These are phyloP conservation scores for Lithophane semibrunnea DNA, from an alignment of 2,888 invertebrate genomes.

Conservation along the genomic window DNA sequence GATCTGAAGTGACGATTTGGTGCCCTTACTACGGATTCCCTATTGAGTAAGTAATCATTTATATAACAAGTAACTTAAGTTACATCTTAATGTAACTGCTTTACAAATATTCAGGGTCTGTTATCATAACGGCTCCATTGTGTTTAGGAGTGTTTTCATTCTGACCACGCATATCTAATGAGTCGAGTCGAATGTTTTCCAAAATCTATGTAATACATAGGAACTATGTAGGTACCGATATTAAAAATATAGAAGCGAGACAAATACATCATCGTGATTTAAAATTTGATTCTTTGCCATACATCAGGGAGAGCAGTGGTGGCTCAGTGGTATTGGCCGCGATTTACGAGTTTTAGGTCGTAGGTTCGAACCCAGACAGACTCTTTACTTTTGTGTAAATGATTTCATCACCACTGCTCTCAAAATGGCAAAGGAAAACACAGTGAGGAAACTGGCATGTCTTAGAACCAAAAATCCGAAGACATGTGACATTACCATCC, in stretches of 20 bases:
- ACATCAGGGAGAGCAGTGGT: too few species aligned
- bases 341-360: too few species aligned
- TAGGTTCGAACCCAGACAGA: too few species aligned
- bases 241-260: neutral
- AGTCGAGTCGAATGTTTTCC: neutral
- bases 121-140: neutral
- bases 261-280: neutral
- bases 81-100: neutral
- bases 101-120: neutral
- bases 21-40: conserved; percentile 97
- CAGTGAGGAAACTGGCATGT: too few species aligned
- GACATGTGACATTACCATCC: too few species aligned
- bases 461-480: too few species aligned
- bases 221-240: neutral
- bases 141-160: neutral
- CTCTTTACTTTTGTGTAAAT: too few species aligned
- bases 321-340: too few species aligned
- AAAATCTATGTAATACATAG: neutral
- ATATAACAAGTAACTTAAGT: conserved; percentile 9
- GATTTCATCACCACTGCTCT: too few species aligned
- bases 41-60: conserved; percentile 87
- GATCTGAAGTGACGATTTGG: conserved; percentile 93
- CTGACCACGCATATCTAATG: neutral
- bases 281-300: neutral
- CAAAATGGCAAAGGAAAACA: too few species aligned